Conservation (phyloP, 2,888 invertebrate species). For the Clanis bilineata region DNA sequence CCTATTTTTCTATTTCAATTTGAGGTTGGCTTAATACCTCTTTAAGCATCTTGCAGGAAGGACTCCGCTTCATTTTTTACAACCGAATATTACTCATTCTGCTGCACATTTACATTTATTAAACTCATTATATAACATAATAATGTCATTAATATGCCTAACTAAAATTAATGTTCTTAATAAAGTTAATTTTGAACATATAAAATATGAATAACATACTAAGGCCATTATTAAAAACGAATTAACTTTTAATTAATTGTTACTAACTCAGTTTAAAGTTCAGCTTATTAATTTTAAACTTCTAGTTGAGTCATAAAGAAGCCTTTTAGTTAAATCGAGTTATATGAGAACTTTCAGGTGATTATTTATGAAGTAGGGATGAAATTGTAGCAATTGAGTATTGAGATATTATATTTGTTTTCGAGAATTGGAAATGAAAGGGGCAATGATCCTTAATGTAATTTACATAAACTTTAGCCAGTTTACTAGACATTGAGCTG, state of each 20-base stretch:
- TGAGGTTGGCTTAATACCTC: too few species aligned
- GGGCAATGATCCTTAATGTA: neutral
- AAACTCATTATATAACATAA: too few species aligned
- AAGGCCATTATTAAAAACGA: neutral
- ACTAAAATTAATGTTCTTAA: neutral
- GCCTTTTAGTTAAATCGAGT: neutral
- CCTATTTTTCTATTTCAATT: too few species aligned
- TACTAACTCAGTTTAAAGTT: neutral
- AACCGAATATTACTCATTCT: too few species aligned
- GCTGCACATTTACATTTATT: too few species aligned
- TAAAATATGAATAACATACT: neutral
- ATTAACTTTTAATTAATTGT: constrained; percentile 7
- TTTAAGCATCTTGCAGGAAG: too few species aligned
- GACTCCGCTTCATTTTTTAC: too few species aligned
- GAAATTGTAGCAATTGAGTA: neutral
- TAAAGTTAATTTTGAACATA: neutral
- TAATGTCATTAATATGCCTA: neutral
- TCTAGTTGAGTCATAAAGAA: neutral
- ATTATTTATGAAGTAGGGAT: neutral
- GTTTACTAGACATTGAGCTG: too few species aligned
- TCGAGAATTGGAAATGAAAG: neutral
- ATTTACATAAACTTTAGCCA: too few species aligned
- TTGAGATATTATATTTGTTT: neutral
- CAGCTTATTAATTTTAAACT: constrained; percentile 7
- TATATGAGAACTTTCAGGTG: neutral